Percentiles rank a stretch among this genome's conserved stretches.
These are phyloP conservation scores for Phyllostomus discolor DNA, from an alignment of 2,113 vertebrate species.

Conservation along the genomic window DNA sequence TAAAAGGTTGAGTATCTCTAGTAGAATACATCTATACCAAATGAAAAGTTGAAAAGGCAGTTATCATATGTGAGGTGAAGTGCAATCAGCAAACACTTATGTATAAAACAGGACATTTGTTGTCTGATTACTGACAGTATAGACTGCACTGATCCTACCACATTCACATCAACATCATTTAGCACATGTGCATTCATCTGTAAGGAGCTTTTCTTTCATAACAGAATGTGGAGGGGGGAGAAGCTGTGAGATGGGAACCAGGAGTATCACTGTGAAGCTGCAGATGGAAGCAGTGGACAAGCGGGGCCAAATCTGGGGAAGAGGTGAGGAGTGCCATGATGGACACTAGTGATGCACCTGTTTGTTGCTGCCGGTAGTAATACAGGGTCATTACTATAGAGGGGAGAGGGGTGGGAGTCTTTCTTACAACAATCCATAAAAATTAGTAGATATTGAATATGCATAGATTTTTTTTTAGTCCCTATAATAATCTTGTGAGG, in stretches of 20 bases:
- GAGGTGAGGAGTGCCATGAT: not conserved
- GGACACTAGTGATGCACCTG: not conserved
- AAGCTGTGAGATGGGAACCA: not conserved
- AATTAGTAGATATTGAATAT: not conserved
- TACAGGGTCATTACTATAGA: not conserved
- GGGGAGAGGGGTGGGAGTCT: not conserved
- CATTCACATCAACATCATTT: not conserved
- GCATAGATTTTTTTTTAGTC: not conserved
- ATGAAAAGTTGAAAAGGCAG: slow-evolving; percentile 41
- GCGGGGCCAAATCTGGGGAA: not conserved
- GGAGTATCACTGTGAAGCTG: not conserved
- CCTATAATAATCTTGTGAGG: not conserved
- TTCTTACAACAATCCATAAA: not conserved
- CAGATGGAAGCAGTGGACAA: not conserved
- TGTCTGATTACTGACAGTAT: not conserved
- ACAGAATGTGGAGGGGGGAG: not conserved
- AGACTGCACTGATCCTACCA: not conserved
- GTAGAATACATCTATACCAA: slow-evolving; percentile 54
- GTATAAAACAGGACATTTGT: not conserved
- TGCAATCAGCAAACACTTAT: not conserved
- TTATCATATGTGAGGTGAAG: not conserved
- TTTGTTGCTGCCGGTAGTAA: not conserved
- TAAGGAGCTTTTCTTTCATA: not conserved
- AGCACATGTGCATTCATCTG: not conserved
- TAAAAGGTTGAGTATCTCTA: slow-evolving; percentile 29